Percentiles rank a stretch among this genome's conserved stretches.
These are phyloP conservation scores for Dinothrombium tinctorium DNA, from an alignment of 1,140 invertebrate species.

Conservation along the genomic window DNA sequence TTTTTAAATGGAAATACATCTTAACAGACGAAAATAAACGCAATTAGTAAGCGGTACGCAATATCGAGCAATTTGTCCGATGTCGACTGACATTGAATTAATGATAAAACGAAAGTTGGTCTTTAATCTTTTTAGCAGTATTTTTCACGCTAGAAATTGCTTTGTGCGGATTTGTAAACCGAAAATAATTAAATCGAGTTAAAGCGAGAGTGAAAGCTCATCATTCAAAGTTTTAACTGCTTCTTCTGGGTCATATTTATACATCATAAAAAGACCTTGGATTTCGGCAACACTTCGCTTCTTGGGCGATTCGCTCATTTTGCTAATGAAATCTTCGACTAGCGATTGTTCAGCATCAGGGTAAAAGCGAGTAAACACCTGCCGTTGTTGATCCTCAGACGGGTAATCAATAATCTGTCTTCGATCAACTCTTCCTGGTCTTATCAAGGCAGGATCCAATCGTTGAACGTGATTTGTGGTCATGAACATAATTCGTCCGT, in stretches of 20 bases:
- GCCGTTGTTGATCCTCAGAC: slow-evolving; percentile 44
- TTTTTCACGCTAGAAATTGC: no score
- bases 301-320: slow-evolving; percentile 26
- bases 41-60: no score
- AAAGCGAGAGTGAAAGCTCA: no score
- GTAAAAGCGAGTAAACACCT: slow-evolving; percentile 82
- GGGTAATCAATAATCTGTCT: slow-evolving; percentile 81
- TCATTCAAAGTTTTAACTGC: slow-evolving; percentile 2
- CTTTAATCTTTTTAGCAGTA: no score
- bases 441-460: slow-evolving; percentile 80
- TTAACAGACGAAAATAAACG: no score
- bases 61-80: no score
- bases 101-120: no score
- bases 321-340: slow-evolving; percentile 37
- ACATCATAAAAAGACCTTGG: slow-evolving; percentile 73
- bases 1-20: no score
- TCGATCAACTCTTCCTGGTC: slow-evolving; percentile 83
- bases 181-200: no score
- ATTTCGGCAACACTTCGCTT: slow-evolving; percentile 64
- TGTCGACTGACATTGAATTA: no score
- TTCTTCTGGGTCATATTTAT: slow-evolving; percentile 33
- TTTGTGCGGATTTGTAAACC: no score
- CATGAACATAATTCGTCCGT: slow-evolving; percentile 95
- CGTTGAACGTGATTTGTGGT: slow-evolving; percentile 95
- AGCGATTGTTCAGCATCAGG: slow-evolving; percentile 29